Base-by-base conservation (phyloP, 2,797 vertebrate species). In the Triplophysa bombifrons region DNA sequence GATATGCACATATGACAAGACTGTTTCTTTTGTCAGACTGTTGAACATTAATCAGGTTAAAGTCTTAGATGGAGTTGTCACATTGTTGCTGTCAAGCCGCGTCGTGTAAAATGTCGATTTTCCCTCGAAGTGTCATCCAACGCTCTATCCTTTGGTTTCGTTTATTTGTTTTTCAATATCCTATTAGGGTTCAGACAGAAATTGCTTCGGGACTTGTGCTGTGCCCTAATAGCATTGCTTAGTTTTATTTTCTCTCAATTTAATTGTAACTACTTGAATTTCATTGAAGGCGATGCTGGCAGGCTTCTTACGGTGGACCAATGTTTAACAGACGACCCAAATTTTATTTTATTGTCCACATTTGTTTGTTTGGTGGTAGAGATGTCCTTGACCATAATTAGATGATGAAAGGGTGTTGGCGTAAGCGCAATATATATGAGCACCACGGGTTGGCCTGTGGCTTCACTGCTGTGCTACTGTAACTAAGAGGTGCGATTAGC, bases 391-490 rank as follows among this genome's bases (percentile, higher is more conserved):
- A 77, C 68, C 85, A 84, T 85, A 84, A 92, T 92, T 93, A 93
- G 93, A 95, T 96, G 93, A 94, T 87, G 90, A 90, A 94, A 93
- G 92, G 76, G 87, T 90, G 92, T 89, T 92, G 93, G 90, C 93
- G 76, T 75, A 86, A 85, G 71, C 73, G 72, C 82, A 85, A 85
- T 88, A 83, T 84, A 84, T 84, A 79, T 56, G 74, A 86, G 82
- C 76, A 64, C 85, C 56, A 91, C 86, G 90, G 56, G 81, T 87
- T 89, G 91, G 85, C 93, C 92, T 91, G 92, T 94, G 93, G 93
- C 90, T 93, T 92, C 93, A 93, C 92, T 92, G 92, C 89, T 93
- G 93, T 92, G 93, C 95, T 96, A 93, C 95, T 96, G 95, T 95
- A 95, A 93, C 88, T 92, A 72, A 78, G 71, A 82, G 41, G 92